Evolutionary conservation across 1,140 invertebrate species (phyloP), one percentile per base, ranked within the genome.

Genomic region (Brachionus plicatilis): DNA sequence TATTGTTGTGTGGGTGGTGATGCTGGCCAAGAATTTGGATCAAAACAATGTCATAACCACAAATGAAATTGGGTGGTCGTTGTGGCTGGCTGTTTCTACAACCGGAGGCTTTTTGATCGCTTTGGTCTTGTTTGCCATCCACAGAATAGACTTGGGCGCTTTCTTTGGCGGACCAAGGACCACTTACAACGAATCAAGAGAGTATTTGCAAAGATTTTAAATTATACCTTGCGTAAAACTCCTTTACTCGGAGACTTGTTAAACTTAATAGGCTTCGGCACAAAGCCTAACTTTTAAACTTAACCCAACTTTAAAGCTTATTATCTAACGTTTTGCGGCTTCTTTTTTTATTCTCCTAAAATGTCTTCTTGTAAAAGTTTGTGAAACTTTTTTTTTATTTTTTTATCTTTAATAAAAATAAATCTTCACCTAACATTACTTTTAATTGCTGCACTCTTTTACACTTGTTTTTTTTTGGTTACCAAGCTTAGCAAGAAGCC

Each of bases 131-230:
- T 83, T 83, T 72, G 17, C 29, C 11, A 41, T 83, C 0, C 60
- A 83, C 53, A 65, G 82, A 70, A 68, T 83, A 24, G 79, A 82
- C 43, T 65, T 82, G 53, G 79, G 79, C 9, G 79, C 79, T 60
- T 65, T 68, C 3, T 82, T 65, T 37, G 79, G 53, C 33, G 60
- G 37, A 45, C n/a, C 37, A 68, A 45, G 27, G 12, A 43, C 79
- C 4, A 27, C 43, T n/a, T 82, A 82, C 53, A 82, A 65, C 53
- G 79, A 82, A 68, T 82, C 79, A 82, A 82, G 79, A 82, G 79
- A 82, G 33, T 65, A 82, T 82, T 68, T 82, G 29, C 79, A 82
- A 68, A 60, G 79, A 60, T 82, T 82, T 82, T 82, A 82, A 72
- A 43, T 72, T 72, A 41, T 72, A 43, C 9, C 33, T 17, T 17